Conservation (phyloP, 2,888 invertebrate genomes). For the Zelleria hepariella region DNA sequence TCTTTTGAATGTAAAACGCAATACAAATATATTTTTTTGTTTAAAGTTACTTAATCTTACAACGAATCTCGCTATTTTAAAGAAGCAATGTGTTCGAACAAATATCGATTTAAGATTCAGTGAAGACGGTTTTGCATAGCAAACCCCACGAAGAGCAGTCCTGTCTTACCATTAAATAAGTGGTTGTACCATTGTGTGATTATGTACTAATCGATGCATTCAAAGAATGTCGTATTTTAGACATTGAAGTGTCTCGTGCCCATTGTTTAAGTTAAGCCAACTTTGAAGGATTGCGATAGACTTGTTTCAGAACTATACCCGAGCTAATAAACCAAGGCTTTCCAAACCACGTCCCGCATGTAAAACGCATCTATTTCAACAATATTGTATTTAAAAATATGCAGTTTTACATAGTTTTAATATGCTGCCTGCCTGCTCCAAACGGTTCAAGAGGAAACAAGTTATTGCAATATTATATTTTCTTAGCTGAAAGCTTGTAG, state of each 20-base stretch:
- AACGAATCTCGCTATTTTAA: conserved; percentile 57
- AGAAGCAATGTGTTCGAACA: conserved; percentile 32
- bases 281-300: neutral
- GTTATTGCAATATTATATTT: conserved; percentile 9
- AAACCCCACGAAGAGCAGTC: conserved; percentile 28
- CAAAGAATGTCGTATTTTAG: conserved; percentile 35
- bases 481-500: conserved; percentile 54
- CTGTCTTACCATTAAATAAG: conserved; percentile 6
- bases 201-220: conserved; percentile 21
- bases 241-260: neutral
- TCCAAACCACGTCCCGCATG: too few species aligned
- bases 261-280: neutral
- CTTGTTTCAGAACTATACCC: neutral
- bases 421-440: too few species aligned
- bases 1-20: conserved; percentile 34
- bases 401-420: neutral
- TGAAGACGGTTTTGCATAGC: conserved; percentile 53
- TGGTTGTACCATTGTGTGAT: conserved; percentile 8
- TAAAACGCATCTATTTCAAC: too few species aligned
- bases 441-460: too few species aligned
- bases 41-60: conserved; percentile 30
- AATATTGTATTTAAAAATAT: too few species aligned
- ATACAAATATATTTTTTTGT: conserved; percentile 21
- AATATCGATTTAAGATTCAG: conserved; percentile 16
- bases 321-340: neutral